Conservation (phyloP, 2,113 vertebrate species). For the Oryctolagus cuniculus region DNA sequence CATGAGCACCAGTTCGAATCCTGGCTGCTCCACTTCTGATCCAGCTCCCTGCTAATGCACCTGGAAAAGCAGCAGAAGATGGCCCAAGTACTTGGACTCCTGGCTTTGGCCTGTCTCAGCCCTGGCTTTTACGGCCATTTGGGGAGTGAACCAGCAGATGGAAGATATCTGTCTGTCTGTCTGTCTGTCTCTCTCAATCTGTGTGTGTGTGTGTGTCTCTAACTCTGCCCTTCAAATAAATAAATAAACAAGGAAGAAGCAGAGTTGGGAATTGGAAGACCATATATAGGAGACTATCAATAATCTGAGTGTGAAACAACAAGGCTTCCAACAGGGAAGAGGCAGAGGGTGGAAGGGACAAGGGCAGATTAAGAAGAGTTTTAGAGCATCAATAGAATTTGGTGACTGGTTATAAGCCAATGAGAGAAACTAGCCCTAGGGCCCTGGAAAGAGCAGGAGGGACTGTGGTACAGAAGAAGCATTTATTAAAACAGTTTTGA, state of each 20-base stretch:
- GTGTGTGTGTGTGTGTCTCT: too few relatives aligned
- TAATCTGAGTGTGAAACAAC: neutral
- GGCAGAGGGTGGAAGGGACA: neutral
- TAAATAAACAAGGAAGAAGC: neutral
- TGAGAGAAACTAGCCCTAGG: neutral
- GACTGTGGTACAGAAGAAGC: neutral
- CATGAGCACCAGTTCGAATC: too few relatives aligned
- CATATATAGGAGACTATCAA: neutral
- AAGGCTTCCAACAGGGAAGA: neutral
- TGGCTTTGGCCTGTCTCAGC: too few relatives aligned
- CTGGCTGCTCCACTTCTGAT: too few relatives aligned
- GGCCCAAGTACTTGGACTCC: too few relatives aligned
- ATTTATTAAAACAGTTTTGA: neutral
- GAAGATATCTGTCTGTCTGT: too few relatives aligned
- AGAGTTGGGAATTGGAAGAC: neutral
- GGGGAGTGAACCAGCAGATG: too few relatives aligned
- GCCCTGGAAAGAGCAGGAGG: neutral
- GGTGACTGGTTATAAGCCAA: neutral
- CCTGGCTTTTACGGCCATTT: too few relatives aligned
- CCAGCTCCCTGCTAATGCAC: too few relatives aligned
- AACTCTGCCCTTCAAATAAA: too few relatives aligned
- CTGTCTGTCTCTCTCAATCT: too few relatives aligned
- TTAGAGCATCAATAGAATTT: neutral
- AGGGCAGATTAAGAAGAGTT: neutral
- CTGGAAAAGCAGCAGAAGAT: too few relatives aligned